Conservation (phyloP, 2,888 invertebrate species). For the Keiferia lycopersicella region DNA sequence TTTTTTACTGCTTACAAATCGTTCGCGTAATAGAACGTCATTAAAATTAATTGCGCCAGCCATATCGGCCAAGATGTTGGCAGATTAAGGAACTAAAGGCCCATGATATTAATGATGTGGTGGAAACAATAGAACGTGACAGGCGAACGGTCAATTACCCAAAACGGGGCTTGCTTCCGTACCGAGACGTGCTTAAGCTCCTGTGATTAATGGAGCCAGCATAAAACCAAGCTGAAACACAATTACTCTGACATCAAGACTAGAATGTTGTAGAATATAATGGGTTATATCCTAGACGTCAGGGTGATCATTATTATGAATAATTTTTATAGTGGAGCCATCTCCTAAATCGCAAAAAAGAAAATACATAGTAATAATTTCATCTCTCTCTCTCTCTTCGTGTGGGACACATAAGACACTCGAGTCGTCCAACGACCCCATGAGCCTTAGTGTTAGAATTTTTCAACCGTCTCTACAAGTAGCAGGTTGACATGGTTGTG, state of each 20-base stretch:
- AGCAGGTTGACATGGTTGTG: too few species aligned
- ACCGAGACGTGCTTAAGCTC: conserved; percentile 23
- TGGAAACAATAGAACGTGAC: conserved; percentile 22
- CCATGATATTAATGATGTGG: conserved; percentile 16
- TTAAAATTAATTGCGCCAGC: conserved; percentile 6
- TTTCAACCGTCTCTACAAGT: too few species aligned
- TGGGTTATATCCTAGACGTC: too few species aligned
- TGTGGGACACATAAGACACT: too few species aligned
- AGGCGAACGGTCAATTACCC: conserved; percentile 24
- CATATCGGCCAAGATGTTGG: conserved; percentile 9
- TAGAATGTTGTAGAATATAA: background rate
- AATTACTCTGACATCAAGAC: conserved; percentile 9
- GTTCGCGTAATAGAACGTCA: background rate
- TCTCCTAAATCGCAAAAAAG: too few species aligned
- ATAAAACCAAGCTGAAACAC: conserved; percentile 22
- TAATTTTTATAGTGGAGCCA: too few species aligned
- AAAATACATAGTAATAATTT: too few species aligned
- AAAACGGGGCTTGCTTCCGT: conserved; percentile 23
- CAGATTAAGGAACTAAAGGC: conserved; percentile 18
- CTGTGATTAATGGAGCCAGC: conserved; percentile 24
- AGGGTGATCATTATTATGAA: too few species aligned
- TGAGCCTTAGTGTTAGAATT: too few species aligned
- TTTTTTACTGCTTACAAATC: background rate
- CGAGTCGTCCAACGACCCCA: too few species aligned
- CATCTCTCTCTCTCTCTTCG: too few species aligned